Evolutionary conservation across 1,140 invertebrate species (phyloP), one percentile per base, ranked within the genome.

Genomic region (Phthorimaea operculella): DNA sequence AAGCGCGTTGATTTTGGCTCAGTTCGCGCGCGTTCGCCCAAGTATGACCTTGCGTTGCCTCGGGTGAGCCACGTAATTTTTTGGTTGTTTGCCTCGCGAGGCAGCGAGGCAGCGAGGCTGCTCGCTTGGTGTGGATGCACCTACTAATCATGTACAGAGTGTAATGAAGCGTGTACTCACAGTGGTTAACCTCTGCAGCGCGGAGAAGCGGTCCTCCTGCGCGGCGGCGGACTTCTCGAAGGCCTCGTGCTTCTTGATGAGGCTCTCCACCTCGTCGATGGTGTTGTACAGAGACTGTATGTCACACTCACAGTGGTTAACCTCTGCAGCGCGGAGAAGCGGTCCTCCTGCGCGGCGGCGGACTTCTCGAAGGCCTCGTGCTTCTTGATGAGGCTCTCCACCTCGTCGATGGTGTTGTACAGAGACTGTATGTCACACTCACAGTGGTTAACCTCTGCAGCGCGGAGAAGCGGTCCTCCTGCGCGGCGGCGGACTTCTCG

Each of bases 341-440:
- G 89, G 87, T 99, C 98, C 86, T 99, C 98, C 87, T 99, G 98
- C 55, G 98, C 98, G 60, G 95, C 92, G 53, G 98, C 97, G 9
- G 97, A 98, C 85, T 99, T 99, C 89, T 99, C 98, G 87, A 99
- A 99, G 57, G 98, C 97, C 88, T 99, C 98, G 83, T 99, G 98
- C 87, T 99, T 99, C 89, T 99, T 99, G 59, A 99, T 98, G 44
- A 99, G 88, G 83, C 96, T 97, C 86, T 99, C 98, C 48, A 99
- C 98, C 84, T 99, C 97, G 87, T 99, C 98, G 73, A 99, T 96
- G n/a, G n/a, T n/a, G n/a, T n/a, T n/a, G n/a, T n/a, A n/a, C n/a
- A n/a, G n/a, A n/a, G n/a, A n/a, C n/a, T n/a, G n/a, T n/a, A n/a
- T n/a, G n/a, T n/a, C n/a, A 15, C 33, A 88, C 89, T 89, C 89